Percentiles rank a stretch among this genome's conserved stretches.
Conservation (phyloP, 2,113 vertebrate genomes). For the Coracopsis vasa region DNA sequence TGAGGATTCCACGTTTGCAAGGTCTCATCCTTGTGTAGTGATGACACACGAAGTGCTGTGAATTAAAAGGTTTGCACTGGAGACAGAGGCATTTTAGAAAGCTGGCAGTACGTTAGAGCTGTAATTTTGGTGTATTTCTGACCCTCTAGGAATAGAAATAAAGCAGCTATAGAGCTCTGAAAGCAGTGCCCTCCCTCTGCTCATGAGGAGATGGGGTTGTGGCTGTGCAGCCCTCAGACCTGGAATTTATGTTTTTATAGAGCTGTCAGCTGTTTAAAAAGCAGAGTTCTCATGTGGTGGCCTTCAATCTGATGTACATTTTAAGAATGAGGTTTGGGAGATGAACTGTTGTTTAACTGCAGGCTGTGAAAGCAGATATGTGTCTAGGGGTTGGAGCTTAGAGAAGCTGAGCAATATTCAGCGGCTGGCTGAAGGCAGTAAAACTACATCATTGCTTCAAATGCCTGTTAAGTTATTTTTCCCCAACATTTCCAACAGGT, state of each 20-base stretch:
- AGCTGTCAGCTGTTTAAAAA: background rate
- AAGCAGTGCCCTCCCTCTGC: background rate
- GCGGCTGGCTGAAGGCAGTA: background rate
- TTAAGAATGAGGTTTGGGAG: background rate
- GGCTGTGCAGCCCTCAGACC: background rate
- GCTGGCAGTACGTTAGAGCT: background rate
- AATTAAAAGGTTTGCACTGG: background rate
- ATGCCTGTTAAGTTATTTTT: background rate
- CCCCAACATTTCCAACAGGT: background rate
- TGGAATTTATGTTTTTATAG: background rate
- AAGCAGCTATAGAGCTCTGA: background rate
- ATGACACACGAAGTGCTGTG: background rate
- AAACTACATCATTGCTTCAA: background rate
- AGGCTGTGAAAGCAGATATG: background rate
- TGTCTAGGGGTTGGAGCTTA: background rate
- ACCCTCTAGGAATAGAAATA: background rate
- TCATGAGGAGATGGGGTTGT: background rate
- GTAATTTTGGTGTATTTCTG: background rate
- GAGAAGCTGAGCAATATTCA: background rate
- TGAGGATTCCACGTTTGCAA: background rate
- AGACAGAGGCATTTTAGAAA: background rate
- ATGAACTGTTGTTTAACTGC: background rate
- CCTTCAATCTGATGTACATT: background rate
- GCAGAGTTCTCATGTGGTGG: background rate
- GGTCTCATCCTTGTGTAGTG: background rate